Evolutionary conservation across 2,888 invertebrate genomes (phyloP).

Genomic region (Gymnocheta viridis): DNA sequence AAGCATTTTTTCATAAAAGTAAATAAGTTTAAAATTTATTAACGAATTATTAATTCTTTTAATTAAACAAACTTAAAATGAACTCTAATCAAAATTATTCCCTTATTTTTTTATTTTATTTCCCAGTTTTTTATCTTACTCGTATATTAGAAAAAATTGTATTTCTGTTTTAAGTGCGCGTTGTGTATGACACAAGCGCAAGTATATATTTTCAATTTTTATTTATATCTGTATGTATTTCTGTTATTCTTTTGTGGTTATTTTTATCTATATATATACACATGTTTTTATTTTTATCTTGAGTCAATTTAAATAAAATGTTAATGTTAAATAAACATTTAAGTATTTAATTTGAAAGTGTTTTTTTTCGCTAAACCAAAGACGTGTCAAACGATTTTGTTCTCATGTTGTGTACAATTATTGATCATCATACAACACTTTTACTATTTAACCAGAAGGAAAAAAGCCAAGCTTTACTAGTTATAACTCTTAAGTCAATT

Average conservation of each 20-base stretch:
- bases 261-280: background rate
- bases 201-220: background rate
- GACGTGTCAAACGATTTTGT: background rate
- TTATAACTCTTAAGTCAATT: slow-evolving; percentile 27
- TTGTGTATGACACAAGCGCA: background rate
- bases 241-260: slow-evolving; percentile 31
- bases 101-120: background rate
- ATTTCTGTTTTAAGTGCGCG: background rate
- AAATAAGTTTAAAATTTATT: slow-evolving; percentile 37
- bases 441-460: slow-evolving; percentile 6
- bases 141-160: background rate
- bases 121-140: background rate
- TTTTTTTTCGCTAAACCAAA: slow-evolving; percentile 3
- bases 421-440: background rate
- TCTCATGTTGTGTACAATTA: background rate
- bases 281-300: background rate
- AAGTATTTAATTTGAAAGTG: slow-evolving; percentile 35
- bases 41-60: slow-evolving; percentile 4
- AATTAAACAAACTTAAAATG: background rate
- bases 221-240: slow-evolving; percentile 15
- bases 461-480: slow-evolving; percentile 55
- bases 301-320: slow-evolving; percentile 40
- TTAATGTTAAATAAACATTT: slow-evolving; percentile 14
- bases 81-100: background rate
- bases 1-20: slow-evolving; percentile 44